Base-by-base conservation (phyloP, 2,797 vertebrate genomes). In the Antennarius maculatus region DNA sequence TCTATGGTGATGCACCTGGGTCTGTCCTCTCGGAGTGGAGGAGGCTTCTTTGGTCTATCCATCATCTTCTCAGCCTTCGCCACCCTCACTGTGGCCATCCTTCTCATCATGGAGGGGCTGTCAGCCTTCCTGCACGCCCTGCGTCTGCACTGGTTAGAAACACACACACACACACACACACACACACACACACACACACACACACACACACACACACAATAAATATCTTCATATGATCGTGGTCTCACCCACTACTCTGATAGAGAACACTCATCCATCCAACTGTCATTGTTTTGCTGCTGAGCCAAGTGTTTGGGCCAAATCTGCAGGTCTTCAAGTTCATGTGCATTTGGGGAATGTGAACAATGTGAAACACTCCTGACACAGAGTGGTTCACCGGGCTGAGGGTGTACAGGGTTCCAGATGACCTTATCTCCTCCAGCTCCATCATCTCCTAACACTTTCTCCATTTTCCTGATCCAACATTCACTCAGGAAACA, bases 21-120 rank as follows among this genome's bases (percentile, higher is more conserved):
- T 66, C 93, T 99, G 77, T 93, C 91, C 0, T 90, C 96, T 15
- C 86, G 91, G 58, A 98, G 93, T 18, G 90, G 96, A 17, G 97
- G 87, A 0, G 97, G 97, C 8, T 93, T 96, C 62, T 88, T 98
- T 1, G 92, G 71, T 27, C 91, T 99, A 59, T 91, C 95, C 34
- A 95, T 99, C 88, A 89, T 98, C 80, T 99, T 99, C 54, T 77
- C 93, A 0, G 93, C 92, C 54, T 99, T 99, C 2, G 95, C 96
- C 71, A 92, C 90, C 0, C 92, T 99, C 73, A 98, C 97, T 0
- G 95, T 99, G 11, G 95, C 95, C 61, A 98, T 99, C 83, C 94
- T 99, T 29, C 94, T 99, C 69, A 81, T 99, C 85, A 98, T 98
- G 97, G 97, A 99, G 88, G 97, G 97, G 23, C 93, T 99, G n/a